Conservation (phyloP, 2,888 invertebrate genomes). For the Apamea epomidion region DNA sequence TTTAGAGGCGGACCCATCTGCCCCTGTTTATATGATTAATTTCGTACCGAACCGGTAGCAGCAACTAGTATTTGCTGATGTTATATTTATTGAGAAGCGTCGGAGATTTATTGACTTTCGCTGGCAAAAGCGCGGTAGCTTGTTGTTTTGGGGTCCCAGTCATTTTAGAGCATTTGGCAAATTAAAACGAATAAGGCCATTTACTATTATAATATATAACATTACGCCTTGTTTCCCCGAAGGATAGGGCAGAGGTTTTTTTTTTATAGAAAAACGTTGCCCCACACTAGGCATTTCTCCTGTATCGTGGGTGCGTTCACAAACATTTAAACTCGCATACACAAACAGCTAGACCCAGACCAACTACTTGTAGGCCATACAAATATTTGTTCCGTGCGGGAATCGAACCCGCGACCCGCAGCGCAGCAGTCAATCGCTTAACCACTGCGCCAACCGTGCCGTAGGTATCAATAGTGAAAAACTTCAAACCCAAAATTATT, state of each 20-base stretch:
- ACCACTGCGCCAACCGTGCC: too few species aligned
- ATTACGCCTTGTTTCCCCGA: neutral
- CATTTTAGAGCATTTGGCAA: neutral
- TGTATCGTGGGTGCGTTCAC: too few species aligned
- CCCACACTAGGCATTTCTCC: too few species aligned
- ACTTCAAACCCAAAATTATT: constrained; percentile 20
- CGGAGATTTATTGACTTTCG: constrained; percentile 36
- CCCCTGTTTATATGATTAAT: constrained; percentile 55
- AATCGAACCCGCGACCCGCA: too few species aligned
- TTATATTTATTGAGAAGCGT: constrained; percentile 33
- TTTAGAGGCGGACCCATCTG: constrained; percentile 55
- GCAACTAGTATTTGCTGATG: constrained; percentile 43
- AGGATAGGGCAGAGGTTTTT: neutral
- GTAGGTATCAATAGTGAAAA: neutral
- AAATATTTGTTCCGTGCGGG: too few species aligned
- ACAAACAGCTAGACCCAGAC: too few species aligned
- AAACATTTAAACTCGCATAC: too few species aligned
- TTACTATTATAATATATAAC: neutral
- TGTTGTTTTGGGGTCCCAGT: neutral
- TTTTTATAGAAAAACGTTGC: too few species aligned
- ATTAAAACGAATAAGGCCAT: neutral
- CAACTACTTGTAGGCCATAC: too few species aligned
- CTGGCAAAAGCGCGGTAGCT: neutral
- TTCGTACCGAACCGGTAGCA: constrained; percentile 41
- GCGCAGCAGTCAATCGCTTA: too few species aligned